Evolutionary conservation across 2,888 invertebrate genomes (phyloP).

Genomic region (Merodon equestris): DNA sequence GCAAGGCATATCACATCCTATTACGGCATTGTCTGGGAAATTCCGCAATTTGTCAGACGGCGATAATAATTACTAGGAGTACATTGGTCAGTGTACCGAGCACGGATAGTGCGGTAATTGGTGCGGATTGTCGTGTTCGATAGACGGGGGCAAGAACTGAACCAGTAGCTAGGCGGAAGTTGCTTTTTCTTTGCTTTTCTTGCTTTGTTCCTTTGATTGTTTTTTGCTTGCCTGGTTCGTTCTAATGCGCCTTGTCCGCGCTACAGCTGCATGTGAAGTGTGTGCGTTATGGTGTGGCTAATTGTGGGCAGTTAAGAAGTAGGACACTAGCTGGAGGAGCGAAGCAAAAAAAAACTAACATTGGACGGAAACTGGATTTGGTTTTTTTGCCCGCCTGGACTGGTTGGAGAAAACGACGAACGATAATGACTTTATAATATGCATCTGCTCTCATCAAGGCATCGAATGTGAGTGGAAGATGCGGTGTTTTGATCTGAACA

Average conservation of each 20-base stretch:
- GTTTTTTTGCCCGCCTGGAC: no score
- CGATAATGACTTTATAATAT: no score
- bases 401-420: no score
- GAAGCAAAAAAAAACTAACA: neutral
- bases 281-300: constrained; percentile 2
- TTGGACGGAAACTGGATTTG: neutral
- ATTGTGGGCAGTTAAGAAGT: constrained; percentile 2
- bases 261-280: no score
- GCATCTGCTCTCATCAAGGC: no score
- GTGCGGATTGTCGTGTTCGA: constrained; percentile 59
- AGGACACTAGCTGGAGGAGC: neutral
- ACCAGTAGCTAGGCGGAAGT: constrained; percentile 39
- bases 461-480: no score
- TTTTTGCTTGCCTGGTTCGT: neutral
- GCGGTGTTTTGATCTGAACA: no score
- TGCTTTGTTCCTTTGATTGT: neutral
- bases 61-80: constrained; percentile 56
- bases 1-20: constrained; percentile 64
- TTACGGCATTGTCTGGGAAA: constrained; percentile 65
- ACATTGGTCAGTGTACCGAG: constrained; percentile 39
- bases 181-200: constrained; percentile 20
- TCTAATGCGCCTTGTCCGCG: no score
- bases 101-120: constrained; percentile 54
- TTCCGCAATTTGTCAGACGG: constrained; percentile 66
- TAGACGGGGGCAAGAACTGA: constrained; percentile 36